Base-by-base conservation (phyloP, 1,140 invertebrate species). In the Pseudomyrmex sp. region DNA sequence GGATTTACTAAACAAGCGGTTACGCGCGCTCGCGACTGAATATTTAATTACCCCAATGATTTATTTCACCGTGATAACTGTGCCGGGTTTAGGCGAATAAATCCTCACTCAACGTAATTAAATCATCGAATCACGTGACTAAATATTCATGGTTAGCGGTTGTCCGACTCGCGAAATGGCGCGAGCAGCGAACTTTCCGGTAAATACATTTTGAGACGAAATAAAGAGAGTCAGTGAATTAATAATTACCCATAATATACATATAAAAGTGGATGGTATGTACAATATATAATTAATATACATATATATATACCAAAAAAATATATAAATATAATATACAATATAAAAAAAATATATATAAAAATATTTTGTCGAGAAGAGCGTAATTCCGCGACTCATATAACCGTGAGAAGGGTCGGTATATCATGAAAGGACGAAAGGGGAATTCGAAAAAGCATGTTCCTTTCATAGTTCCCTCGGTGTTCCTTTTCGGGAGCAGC, bases 41-140 rank as follows among this genome's bases (percentile, higher is more conserved):
- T 80, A 80, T 80, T 80, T 80, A 70, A 80, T 80, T 80, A 72
- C 44, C 46, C 7, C 44, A 50, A 61, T 59, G 66, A 80, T 80
- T 80, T 80, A 80, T 80, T 80, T 80, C 46, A 72, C 54, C 23
- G 12, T 59, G 76, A 72, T 80, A 80, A 80, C 54, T 70, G 66
- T 69, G 52, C 15, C 52, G 26, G 15, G 2, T 80, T 80, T 80
- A 80, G 76, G 20, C 66, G 54, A 72, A 80, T 72, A 80, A 72
- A 80, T 80, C 76, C 65, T 80, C 76, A 72, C 66, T 72, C 68
- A 72, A 70, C 23, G 44, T 72, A 80, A 80, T 80, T 80, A 72
- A 79, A 77, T 77, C 50, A 56, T 66, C 44, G 18, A 77, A 79
- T 58, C 15, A 35, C 26, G 12, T 48, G 54, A 70, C 66, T 59